phyloP scores from a whole-genome alignment of 2,113 vertebrate genomes.

The Epinephelus moara region DNA sequence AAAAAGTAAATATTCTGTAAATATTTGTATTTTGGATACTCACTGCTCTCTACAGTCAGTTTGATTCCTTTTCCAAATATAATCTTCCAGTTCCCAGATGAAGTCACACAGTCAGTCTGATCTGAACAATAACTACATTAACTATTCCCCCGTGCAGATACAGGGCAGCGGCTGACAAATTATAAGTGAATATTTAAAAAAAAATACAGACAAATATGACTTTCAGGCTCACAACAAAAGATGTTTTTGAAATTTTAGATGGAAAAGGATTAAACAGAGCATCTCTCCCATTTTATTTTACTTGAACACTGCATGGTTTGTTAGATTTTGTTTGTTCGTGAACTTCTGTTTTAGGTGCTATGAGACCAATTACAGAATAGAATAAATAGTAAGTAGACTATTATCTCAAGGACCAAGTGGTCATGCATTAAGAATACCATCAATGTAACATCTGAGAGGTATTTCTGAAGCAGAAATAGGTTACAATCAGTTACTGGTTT shows the following conservation, averaged over 20 bases:
- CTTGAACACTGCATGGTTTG: no score
- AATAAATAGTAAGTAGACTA: no score
- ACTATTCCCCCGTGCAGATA: not conserved
- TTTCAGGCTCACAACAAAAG: not conserved
- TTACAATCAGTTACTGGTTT: no score
- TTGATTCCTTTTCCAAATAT: conserved; percentile 64
- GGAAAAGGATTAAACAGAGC: no score
- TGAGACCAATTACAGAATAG: no score
- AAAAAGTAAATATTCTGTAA: not conserved
- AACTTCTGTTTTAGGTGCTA: no score
- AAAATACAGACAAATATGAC: accelerated
- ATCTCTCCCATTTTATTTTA: not conserved
- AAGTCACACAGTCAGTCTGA: conserved; percentile 45
- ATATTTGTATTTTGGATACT: conserved; percentile 2
- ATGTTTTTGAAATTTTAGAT: not conserved
- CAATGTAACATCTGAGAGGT: no score
- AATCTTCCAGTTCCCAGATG: conserved; percentile 17
- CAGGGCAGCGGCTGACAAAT: not conserved
- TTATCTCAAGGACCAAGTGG: no score
- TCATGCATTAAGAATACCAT: no score
- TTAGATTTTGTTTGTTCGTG: no score
- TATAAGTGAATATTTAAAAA: not conserved
- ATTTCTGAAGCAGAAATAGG: no score
- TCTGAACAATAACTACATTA: conserved; percentile 37
- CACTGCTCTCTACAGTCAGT: conserved; percentile 45